These are phyloP conservation scores for Poeciliopsis paucimaculata DNA, from an alignment of 2,797 vertebrate species.

Conservation along the genomic window DNA sequence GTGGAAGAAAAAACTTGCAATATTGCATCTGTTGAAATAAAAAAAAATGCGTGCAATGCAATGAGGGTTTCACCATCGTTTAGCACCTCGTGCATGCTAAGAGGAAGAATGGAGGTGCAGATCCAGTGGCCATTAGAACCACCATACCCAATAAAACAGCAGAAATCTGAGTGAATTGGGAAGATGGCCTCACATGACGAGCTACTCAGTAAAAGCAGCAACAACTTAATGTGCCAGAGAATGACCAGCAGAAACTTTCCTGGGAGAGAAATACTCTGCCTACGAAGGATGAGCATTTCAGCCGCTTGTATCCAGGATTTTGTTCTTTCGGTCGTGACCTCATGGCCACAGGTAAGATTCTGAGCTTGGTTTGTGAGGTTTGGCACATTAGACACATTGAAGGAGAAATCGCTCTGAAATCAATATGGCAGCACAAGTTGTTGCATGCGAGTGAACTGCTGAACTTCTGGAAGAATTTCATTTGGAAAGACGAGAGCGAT, in stretches of 20 bases:
- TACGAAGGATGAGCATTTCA: too few relatives aligned
- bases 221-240: background rate
- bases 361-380: too few relatives aligned
- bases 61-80: background rate
- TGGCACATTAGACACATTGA: too few relatives aligned
- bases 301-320: too few relatives aligned
- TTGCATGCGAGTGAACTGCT: background rate
- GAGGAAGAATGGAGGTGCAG: background rate
- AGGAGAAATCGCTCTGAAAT: too few relatives aligned
- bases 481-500: background rate
- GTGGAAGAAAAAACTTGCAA: background rate
- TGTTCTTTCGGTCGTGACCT: too few relatives aligned
- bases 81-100: background rate
- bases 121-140: background rate
- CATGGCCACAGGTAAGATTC: too few relatives aligned
- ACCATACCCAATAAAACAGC: background rate
- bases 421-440: too few relatives aligned
- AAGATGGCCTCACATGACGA: background rate
- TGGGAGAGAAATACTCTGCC: background rate
- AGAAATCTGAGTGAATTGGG: background rate
- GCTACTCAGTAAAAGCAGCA: background rate
- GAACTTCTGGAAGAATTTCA: background rate
- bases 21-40: background rate
- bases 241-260: background rate
- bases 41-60: background rate